Conservation (phyloP, 2,888 invertebrate species). For the Buathra laborator region DNA sequence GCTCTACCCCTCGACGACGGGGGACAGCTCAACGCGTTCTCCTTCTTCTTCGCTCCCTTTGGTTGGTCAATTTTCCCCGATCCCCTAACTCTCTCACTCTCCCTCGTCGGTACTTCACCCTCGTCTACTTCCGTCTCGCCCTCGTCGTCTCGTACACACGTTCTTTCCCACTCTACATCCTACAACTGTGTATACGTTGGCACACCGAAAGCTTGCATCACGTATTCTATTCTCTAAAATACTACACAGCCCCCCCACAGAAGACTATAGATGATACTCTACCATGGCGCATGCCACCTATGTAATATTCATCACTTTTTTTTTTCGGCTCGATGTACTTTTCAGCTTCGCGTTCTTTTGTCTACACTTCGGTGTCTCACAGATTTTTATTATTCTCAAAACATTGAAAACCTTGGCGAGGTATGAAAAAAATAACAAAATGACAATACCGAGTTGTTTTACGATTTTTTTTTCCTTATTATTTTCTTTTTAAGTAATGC, state of each 20-base stretch:
- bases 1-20: conserved; percentile 60
- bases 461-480: background rate
- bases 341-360: conserved; percentile 58
- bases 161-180: conserved; percentile 43
- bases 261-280: conserved; percentile 34
- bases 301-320: conserved; percentile 60
- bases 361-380: conserved; percentile 54
- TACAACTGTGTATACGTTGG: background rate
- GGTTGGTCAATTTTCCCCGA: conserved; percentile 57
- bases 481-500: background rate
- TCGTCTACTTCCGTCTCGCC: conserved; percentile 70
- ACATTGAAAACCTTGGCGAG: conserved; percentile 53
- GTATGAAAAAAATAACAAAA: conserved; percentile 26
- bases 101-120: conserved; percentile 50
- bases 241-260: conserved; percentile 62
- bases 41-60: conserved; percentile 58
- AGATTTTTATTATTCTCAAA: conserved; percentile 66
- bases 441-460: background rate
- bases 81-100: conserved; percentile 42
- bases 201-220: conserved; percentile 54
- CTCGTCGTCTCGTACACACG: conserved; percentile 62
- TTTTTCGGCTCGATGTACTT: conserved; percentile 61
- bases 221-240: conserved; percentile 66
- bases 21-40: conserved; percentile 62
- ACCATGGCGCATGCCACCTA: conserved; percentile 14